Base-by-base conservation (phyloP, 2,888 invertebrate species). In the Catocala sponsa region DNA sequence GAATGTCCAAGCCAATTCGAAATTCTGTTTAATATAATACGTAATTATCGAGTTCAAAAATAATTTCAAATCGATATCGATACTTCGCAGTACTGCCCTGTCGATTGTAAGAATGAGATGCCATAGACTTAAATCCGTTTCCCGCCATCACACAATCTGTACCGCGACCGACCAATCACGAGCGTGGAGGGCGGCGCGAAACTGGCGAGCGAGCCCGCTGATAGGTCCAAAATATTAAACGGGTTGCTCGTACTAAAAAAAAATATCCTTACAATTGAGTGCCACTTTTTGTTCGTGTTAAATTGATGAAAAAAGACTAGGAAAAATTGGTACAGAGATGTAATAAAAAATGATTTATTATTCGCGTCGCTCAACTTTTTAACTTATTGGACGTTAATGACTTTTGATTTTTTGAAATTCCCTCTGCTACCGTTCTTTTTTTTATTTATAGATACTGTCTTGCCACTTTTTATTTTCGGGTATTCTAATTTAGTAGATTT, bases 281-380 rank as follows among this genome's bases (percentile, higher is more conserved):
- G 92, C 89, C 89, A 90, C 89, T 91, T 91, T 92, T 91, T 91
- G 91, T 89, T 89, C 90, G 86, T 86, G 91, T 92, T 91, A 92
- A 93, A 93, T 92, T 93, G 92, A 93, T 92, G 94, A 94, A 94
- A 92, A 92, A 92, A 89, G 90, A 90, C 89, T 85, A 79, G 80
- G 89, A 90, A 90, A 91, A 91, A 90, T 91, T 90, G 88, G 86
- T 88, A 86, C 84, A 80, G 90, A 90, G 89, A 91, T 91, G 91
- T 89, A 91, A 92, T 91, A 91, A 90, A 92, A 91, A 92, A 92
- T 94, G 94, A 94, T 94, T 94, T 94, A 94, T 93, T 90, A 91
- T 87, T 82, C 79, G 81, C 82, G 85, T 84, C 88, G 86, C 84
- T 88, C 89, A 91, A 92, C 91, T 91, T 93, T 92, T 92, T 91